Percentiles rank a stretch among this genome's conserved stretches.
phyloP scores from a whole-genome alignment of 2,888 invertebrate genomes.

The Rhingia rostrata region DNA sequence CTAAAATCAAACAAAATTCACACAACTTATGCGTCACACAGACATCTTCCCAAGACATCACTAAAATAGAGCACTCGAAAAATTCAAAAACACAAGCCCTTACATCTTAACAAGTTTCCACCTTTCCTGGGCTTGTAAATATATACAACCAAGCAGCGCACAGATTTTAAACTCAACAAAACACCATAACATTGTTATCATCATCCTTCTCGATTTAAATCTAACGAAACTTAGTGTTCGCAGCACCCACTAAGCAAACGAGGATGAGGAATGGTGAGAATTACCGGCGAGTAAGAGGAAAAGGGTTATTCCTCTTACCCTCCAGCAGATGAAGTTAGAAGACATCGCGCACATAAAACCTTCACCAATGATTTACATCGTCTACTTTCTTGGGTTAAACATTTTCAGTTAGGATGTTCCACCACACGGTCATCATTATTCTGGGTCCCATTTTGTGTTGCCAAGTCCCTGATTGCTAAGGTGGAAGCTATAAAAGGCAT shows the following conservation, averaged over 20 bases:
- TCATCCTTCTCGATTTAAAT: constrained; percentile 71
- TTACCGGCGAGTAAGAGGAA: neutral
- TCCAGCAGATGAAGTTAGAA: neutral
- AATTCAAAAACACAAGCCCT: too few relatives aligned
- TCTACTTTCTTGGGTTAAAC: constrained; percentile 63
- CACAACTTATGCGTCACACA: too few relatives aligned
- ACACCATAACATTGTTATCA: constrained; percentile 69
- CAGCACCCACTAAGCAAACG: neutral
- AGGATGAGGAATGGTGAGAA: constrained; percentile 30
- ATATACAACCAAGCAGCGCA: too few relatives aligned
- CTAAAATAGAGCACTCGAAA: too few relatives aligned
- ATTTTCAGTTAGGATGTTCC: constrained; percentile 41
- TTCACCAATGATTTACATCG: constrained; percentile 70
- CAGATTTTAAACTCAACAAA: neutral
- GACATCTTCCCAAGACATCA: too few relatives aligned
- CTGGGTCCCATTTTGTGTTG: constrained; percentile 38
- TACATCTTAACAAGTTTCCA: too few relatives aligned
- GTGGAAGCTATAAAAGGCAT: neutral
- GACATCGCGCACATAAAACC: constrained; percentile 61
- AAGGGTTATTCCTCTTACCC: constrained; percentile 54
- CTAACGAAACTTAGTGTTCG: constrained; percentile 33
- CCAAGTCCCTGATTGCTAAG: constrained; percentile 47
- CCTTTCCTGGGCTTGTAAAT: too few relatives aligned
- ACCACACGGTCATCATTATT: neutral
- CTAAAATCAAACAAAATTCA: too few relatives aligned